These are phyloP conservation scores for Myrmophylax atrothorax DNA, from an alignment of 2,113 vertebrate species.

Conservation along the genomic window DNA sequence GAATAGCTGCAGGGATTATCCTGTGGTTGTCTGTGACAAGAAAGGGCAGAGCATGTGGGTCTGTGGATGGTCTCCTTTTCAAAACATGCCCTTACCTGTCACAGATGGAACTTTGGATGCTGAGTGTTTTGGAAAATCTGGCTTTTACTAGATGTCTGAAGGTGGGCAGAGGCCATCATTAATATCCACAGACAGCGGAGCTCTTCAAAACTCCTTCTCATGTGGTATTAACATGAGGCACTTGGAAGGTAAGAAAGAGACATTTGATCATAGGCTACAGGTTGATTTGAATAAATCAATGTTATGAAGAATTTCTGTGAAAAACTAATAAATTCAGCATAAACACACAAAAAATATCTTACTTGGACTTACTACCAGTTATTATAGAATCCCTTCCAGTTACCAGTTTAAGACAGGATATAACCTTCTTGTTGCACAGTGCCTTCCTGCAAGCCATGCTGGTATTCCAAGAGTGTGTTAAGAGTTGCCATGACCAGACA, in stretches of 20 bases:
- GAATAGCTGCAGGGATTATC: not conserved
- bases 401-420: not conserved
- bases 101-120: not conserved
- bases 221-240: not conserved
- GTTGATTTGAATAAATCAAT: not conserved
- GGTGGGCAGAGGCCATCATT: not conserved
- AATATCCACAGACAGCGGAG: accelerated
- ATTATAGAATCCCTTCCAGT: not conserved
- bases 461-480: not conserved
- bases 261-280: not conserved
- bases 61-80: not conserved
- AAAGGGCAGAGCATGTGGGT: not conserved
- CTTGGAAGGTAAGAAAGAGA: not conserved
- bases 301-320: not conserved
- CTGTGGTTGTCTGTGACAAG: not conserved
- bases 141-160: not conserved
- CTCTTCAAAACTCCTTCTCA: not conserved
- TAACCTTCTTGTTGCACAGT: not conserved
- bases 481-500: not conserved
- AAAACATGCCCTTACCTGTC: not conserved
- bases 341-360: not conserved
- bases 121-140: not conserved
- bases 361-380: not conserved
- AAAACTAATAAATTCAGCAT: not conserved
- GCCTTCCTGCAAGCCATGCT: not conserved